A percentile compares a stretch with the other conserved stretches of the same genome.
Conservation (phyloP, 1,140 invertebrate species). For the Nylanderia fulva region DNA sequence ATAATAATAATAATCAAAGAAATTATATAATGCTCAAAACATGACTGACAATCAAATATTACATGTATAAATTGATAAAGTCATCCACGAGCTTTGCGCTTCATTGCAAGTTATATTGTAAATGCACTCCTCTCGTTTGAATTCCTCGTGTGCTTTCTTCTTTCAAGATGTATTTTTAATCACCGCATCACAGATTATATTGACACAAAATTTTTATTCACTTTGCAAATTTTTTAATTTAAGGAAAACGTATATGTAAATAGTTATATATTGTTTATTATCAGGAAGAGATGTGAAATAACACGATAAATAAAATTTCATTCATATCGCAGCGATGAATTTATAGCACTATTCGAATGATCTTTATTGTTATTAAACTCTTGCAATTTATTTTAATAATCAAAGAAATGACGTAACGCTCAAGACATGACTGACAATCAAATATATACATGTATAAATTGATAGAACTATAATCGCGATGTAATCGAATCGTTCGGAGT, state of each 20-base stretch:
- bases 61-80: neutral
- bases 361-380: too few species aligned
- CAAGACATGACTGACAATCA: neutral
- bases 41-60: neutral
- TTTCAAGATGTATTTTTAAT: slow-evolving; percentile 2
- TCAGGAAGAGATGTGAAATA: too few species aligned
- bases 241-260: neutral
- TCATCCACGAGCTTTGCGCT: neutral
- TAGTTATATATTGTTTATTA: too few species aligned
- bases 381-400: too few species aligned
- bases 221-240: neutral
- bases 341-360: too few species aligned
- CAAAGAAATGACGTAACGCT: too few species aligned
- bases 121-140: neutral
- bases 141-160: neutral
- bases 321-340: too few species aligned
- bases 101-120: neutral
- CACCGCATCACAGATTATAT: neutral
- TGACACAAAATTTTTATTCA: neutral
- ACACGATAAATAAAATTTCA: too few species aligned
- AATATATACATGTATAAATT: neutral
- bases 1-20: too few species aligned
- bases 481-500: neutral
- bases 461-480: neutral
- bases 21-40: too few species aligned